Evolutionary conservation across 2,888 invertebrate species (phyloP), one percentile per base, ranked within the genome.

Genomic region (Ischnura elegans): DNA sequence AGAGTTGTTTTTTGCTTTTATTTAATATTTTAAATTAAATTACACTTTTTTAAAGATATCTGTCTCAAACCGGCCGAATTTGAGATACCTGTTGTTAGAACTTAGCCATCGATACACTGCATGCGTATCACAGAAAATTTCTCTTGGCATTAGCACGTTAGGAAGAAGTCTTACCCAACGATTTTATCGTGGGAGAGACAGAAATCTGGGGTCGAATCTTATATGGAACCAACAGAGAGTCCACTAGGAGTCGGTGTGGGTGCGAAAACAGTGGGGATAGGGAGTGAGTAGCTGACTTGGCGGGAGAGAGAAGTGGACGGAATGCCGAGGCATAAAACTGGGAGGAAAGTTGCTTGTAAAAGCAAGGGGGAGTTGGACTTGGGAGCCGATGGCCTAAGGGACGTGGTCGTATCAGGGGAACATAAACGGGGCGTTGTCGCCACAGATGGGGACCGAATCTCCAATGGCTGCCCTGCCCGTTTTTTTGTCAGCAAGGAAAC

Each of bases 341-440:
- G 76, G 76, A 61, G 61, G 61, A 21, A 61, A 25, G 61, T 61
- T 61, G 61, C 42, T 19, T 43, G 85, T 21, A 6, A 43, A 85
- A 42, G 45, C 45, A 86, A 86, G 10, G n/a, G 45, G 25, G n/a
- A n/a, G 86, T 5, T 6, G 5, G 5, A 25, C 3, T 25, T 13
- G 21, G 4, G 45, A 45, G 25, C n/a, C n/a, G n/a, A 10, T 43
- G 21, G 85, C 6, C 42, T 85, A 43, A 36, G 46, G 46, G 10
- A 13, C 42, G 76, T 10, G 0, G 36, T 76, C 36, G 76, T 76
- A 76, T 76, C 76, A 76, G 76, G n/a, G 36, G 76, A 5, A 76
- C 76, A 76, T 76, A 76, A 76, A 76, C 10, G 76, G 76, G 76
- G 76, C 76, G 76, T 76, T 76, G 29, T 76, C 76, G 36, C 76